Evolutionary conservation across 2,797 vertebrate species (phyloP).

Genomic region (Myotis findleyi): DNA sequence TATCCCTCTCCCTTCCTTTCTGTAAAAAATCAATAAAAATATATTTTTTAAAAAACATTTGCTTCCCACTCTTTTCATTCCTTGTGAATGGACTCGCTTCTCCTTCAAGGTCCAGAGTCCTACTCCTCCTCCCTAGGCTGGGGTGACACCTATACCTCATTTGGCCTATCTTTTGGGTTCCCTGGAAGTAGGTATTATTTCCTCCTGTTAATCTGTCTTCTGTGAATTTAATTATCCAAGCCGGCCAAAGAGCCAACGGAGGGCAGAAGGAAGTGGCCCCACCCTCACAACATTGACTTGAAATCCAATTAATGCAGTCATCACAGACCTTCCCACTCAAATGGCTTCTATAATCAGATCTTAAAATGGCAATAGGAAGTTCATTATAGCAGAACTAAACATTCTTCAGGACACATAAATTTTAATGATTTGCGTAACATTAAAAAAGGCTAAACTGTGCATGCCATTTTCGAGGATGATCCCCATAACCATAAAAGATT

Average conservation of each 20-base stretch:
- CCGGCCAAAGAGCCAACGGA: not conserved
- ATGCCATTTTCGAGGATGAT: conserved; percentile 63
- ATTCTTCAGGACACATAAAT: conserved; percentile 70
- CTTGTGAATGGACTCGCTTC: not conserved
- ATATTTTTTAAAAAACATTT: too few relatives aligned
- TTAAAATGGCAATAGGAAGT: conserved; percentile 76
- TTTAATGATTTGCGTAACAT: conserved; percentile 73
- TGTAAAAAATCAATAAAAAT: too few relatives aligned
- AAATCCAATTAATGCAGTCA: conserved; percentile 74
- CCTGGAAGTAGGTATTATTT: not conserved
- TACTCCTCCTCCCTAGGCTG: not conserved
- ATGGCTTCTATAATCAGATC: conserved; percentile 67
- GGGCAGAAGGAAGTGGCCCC: not conserved
- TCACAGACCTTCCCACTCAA: conserved; percentile 71
- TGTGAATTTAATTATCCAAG: not conserved
- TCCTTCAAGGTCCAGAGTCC: not conserved
- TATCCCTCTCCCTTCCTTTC: too few relatives aligned
- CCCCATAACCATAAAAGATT: conserved; percentile 43
- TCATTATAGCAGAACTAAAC: conserved; percentile 76
- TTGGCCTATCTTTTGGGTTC: not conserved
- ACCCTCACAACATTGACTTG: not conserved
- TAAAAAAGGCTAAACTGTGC: conserved; percentile 71
- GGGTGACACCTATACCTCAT: not conserved
- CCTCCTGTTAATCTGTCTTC: not conserved
- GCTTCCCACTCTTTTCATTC: not conserved